Conservation (phyloP, 92 coral and sea anemone species). For the Metridium senile region DNA sequence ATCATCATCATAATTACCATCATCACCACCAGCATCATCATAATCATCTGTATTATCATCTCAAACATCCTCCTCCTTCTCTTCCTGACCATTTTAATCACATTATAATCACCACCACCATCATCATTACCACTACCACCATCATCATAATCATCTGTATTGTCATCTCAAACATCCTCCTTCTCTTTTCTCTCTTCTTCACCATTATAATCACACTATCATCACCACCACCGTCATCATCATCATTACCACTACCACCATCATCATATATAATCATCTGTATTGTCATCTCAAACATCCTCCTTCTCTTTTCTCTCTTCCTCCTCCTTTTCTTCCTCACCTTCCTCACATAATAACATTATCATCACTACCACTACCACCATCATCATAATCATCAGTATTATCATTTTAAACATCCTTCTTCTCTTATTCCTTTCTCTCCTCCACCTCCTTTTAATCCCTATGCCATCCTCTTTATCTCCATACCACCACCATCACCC, state of each 20-base stretch:
- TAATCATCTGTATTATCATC: background rate
- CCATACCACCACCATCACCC: background rate
- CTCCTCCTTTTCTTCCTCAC: background rate
- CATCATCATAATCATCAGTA: too few relatives aligned
- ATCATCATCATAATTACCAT: background rate
- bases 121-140: background rate
- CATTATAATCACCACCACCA: background rate
- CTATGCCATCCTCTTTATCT: background rate
- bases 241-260: background rate
- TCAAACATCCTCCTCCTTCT: background rate
- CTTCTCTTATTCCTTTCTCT: background rate
- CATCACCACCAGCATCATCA: background rate
- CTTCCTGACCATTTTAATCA: too few relatives aligned
- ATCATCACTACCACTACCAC: too few relatives aligned
- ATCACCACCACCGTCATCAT: background rate
- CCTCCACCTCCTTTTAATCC: background rate
- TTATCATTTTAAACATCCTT: too few relatives aligned
- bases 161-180: background rate
- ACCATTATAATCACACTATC: background rate
- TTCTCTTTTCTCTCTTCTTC: background rate
- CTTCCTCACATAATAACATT: background rate
- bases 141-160: background rate
- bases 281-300: background rate
- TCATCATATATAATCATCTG: background rate
- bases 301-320: too few relatives aligned